These are phyloP conservation scores for Yponomeuta sedellus DNA, from an alignment of 2,888 invertebrate genomes.

Conservation along the genomic window DNA sequence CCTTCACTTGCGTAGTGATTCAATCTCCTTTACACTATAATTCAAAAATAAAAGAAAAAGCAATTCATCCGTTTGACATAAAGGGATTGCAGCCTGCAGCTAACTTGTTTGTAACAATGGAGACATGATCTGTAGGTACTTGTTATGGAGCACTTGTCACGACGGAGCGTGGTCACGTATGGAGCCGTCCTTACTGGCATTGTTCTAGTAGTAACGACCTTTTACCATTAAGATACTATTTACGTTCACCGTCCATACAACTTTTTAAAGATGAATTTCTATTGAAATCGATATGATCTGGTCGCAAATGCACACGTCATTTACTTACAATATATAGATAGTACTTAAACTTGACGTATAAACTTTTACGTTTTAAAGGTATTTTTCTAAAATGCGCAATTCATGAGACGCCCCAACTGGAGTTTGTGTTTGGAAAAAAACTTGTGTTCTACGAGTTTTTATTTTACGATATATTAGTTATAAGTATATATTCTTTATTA, in stretches of 20 bases:
- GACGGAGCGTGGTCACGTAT: not conserved
- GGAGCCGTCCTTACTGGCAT: not conserved
- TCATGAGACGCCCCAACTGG: too few species aligned
- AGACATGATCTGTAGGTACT: not conserved
- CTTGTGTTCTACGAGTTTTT: too few species aligned
- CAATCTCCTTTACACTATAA: too few species aligned
- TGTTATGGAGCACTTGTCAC: not conserved
- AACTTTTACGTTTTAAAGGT: too few species aligned
- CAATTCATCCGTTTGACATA: not conserved
- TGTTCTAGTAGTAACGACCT: slow-evolving; percentile 7
- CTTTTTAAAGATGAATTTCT: not conserved
- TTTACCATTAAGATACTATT: not conserved
- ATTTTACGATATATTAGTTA: too few species aligned
- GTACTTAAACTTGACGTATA: too few species aligned
- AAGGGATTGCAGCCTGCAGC: not conserved
- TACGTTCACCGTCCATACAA: not conserved
- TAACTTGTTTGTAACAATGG: slow-evolving; percentile 1
- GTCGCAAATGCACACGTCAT: too few species aligned
- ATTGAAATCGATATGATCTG: not conserved
- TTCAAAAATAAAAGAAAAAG: not conserved
- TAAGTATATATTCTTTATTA: too few species aligned
- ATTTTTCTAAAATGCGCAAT: too few species aligned
- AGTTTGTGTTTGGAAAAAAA: too few species aligned
- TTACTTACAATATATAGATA: too few species aligned
- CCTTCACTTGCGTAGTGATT: too few species aligned